Base-by-base conservation (phyloP, 1,140 invertebrate genomes). In the Ceratitis capitata region DNA sequence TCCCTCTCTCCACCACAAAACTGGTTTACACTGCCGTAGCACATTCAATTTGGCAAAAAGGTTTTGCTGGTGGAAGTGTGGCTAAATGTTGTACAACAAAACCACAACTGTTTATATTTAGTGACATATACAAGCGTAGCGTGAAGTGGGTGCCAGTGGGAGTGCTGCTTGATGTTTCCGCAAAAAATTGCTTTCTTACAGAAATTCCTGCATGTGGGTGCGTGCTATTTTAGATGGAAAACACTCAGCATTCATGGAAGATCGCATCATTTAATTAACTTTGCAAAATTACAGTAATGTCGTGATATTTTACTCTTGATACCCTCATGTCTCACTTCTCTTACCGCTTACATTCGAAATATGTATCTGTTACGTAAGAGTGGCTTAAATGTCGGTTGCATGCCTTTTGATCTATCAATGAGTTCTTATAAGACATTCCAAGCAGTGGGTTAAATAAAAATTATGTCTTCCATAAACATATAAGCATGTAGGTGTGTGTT, bases 211-310 rank as follows among this genome's bases (percentile, higher is more conserved):
- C 29, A 39, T n/a, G n/a, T n/a, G n/a, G n/a, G n/a, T n/a, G n/a
- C n/a, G n/a, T n/a, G n/a, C 61, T 19, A 19, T 19, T 32, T 69
- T 69, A 69, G 26, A n/a, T n/a, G n/a, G n/a, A n/a, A 7, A 69
- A 35, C 19, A 19, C 61, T 69, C 29, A 7, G 61, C 61, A 35
- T 78, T 78, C n/a, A 47, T 6, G 16, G 39, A 78, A 78, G 69
- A 78, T 78, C 19, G n/a, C 16, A 78, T 78, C 69, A 78, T 78
- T 78, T 78, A 78, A 78, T 78, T 78, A 78, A 78, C 69, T 47
- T 78, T 39, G 23, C 69, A n/a, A 45, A 78, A 78, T 78, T 78
- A 78, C 39, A 78, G 5, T n/a, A 78, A 45, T 78, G 69, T 78
- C 69, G 45, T 45, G 39, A 78, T 78, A 78, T 78, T 78, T 78